Base-by-base conservation (phyloP, 2,113 vertebrate species). In the Erythrocebus patas region DNA sequence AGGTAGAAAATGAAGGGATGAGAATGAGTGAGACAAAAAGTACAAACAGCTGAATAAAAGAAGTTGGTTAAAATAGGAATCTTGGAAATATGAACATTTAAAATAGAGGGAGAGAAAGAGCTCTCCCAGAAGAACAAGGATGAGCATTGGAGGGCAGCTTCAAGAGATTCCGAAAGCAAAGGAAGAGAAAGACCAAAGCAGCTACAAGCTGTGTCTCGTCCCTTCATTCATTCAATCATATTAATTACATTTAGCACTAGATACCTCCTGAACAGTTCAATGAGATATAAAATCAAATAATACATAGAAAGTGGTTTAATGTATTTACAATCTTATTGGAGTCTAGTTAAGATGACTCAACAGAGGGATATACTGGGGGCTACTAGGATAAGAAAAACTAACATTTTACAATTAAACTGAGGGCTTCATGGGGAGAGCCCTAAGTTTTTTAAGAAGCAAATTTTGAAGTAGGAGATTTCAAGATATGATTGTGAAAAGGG, bases 301-400 rank as follows among this genome's bases (percentile, higher is more conserved):
- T 32, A 17, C 2, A 17, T 2, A 9, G 4, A 18, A 27, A 70
- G 0, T 32, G 30, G 73, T 66, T 73, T 5, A 68, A 20, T 25
- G 12, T 48, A 12, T 25, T 81, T 59, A 17, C 32, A 66, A 16
- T 32, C 27, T 66, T 30, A 25, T 57, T 48, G 40, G 5, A 32
- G 13, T 80, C 66, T 55, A 64, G 14, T 73, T 66, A 50, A 5
- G 6, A 17, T 14, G 25, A 43, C 22, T 55, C 8, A 32, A 22
- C 0, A 72, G 13, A 61, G 20, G 20, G 3, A 5, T 76, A 30
- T 8, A 3, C 4, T 14, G 3, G 30, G n/a, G 5, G 4, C 48
- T 52, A 40, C 12, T 50, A 22, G 43, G 14, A n/a, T 11, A 25
- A 94, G 25, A 13, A 68, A 85, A 85, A 12, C 8, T 18, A 30